Evolutionary conservation across 2,797 vertebrate species (phyloP).

Genomic region (Momotus momota): DNA sequence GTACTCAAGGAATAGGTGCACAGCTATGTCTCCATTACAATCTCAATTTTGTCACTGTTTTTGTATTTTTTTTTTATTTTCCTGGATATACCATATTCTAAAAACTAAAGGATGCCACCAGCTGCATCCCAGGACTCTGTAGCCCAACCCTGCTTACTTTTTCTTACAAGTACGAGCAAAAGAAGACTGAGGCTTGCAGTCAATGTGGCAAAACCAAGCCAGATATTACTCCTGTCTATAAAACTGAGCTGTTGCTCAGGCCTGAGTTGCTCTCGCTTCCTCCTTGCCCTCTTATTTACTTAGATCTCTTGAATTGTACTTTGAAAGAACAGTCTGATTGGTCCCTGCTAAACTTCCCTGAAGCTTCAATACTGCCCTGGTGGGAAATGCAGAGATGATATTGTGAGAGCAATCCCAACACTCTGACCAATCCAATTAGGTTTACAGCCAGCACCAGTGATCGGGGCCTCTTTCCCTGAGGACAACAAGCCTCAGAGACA

Average conservation of each 20-base stretch:
- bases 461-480: background rate
- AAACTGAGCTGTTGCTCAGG: background rate
- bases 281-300: background rate
- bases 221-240: background rate
- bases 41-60: background rate
- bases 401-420: background rate
- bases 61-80: background rate
- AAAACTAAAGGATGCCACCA: background rate
- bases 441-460: background rate
- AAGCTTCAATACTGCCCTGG: background rate
- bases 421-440: background rate
- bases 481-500: background rate
- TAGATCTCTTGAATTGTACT: background rate
- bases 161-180: background rate
- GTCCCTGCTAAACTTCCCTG: background rate
- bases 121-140: background rate
- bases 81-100: background rate
- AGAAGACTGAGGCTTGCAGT: background rate
- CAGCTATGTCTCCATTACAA: background rate
- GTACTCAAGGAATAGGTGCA: background rate
- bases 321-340: background rate
- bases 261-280: background rate
- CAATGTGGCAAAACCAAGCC: background rate
- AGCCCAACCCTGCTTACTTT: background rate
- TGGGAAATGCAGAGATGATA: background rate